Evolutionary conservation across 2,888 invertebrate genomes (phyloP).

Genomic region (Nebria salina): DNA sequence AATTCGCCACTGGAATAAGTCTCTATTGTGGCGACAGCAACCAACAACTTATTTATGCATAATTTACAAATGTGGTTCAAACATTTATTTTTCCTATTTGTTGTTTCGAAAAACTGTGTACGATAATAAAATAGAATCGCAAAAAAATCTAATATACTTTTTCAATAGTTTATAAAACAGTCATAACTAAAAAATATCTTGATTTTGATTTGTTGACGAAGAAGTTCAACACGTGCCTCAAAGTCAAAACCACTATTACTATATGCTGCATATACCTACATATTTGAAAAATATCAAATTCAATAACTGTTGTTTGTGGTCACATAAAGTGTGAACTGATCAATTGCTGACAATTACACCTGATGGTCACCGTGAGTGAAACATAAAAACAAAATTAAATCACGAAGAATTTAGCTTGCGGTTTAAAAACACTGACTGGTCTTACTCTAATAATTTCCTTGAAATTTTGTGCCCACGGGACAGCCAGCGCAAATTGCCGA

Average conservation of each 20-base stretch:
- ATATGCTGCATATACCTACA: neutral
- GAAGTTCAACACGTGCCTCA: neutral
- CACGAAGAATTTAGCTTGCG: neutral
- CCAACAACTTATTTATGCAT: too few relatives aligned
- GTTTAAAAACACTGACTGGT: neutral
- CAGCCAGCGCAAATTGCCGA: neutral
- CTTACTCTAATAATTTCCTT: neutral
- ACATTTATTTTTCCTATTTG: too few relatives aligned
- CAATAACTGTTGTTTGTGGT: neutral
- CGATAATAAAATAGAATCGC: too few relatives aligned
- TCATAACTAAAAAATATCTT: too few relatives aligned
- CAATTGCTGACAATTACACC: neutral
- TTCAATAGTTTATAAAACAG: too few relatives aligned
- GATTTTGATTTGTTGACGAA: too few relatives aligned
- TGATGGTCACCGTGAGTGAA: neutral
- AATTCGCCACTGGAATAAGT: too few relatives aligned
- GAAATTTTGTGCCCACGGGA: neutral
- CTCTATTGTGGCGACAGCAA: too few relatives aligned
- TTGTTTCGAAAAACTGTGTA: too few relatives aligned
- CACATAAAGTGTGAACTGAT: neutral
- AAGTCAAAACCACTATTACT: neutral
- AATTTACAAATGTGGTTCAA: too few relatives aligned
- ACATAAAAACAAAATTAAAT: neutral
- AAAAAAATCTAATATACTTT: too few relatives aligned
- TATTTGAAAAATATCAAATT: neutral